A percentile compares a stretch with the other conserved stretches of the same genome.
Evolutionary conservation across 2,797 vertebrate species (phyloP).

Genomic region (Sebastes wilsoni): DNA sequence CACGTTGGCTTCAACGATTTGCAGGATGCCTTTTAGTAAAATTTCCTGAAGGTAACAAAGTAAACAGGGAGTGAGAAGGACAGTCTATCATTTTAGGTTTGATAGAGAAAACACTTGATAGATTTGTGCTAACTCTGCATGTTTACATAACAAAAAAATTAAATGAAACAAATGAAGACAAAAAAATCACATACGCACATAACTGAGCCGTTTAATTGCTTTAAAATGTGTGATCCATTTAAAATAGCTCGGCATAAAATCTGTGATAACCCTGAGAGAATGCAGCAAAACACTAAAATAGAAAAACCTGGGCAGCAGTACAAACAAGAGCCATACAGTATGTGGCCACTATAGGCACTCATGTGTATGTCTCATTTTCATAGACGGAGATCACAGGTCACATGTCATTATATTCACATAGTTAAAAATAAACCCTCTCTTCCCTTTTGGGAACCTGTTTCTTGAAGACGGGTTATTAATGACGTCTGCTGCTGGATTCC

Average conservation of each 20-base stretch:
- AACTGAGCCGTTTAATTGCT: background rate
- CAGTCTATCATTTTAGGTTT: background rate
- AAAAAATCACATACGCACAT: background rate
- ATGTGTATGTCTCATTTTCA: background rate
- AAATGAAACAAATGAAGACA: background rate
- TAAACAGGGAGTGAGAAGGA: background rate
- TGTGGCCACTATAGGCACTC: background rate
- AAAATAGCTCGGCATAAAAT: background rate
- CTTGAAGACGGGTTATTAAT: constrained; percentile 38
- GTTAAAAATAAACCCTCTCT: constrained; percentile 52
- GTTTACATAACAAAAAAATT: background rate
- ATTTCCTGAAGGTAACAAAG: constrained; percentile 82
- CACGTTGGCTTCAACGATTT: constrained; percentile 88
- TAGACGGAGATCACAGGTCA: constrained; percentile 23
- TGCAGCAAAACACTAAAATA: background rate
- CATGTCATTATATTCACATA: constrained; percentile 11
- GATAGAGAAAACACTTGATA: background rate
- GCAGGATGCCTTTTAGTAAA: constrained; percentile 90
- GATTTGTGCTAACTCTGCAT: background rate
- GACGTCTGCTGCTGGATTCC: constrained; percentile 18
- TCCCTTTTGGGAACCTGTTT: constrained; percentile 15
- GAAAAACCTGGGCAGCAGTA: background rate
- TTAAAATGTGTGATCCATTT: background rate
- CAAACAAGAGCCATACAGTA: background rate
- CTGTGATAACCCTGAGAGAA: background rate